Percentiles rank a stretch among this genome's conserved stretches.
Evolutionary conservation across 1,140 invertebrate genomes (phyloP).

Genomic region (Aleiodes sp.): DNA sequence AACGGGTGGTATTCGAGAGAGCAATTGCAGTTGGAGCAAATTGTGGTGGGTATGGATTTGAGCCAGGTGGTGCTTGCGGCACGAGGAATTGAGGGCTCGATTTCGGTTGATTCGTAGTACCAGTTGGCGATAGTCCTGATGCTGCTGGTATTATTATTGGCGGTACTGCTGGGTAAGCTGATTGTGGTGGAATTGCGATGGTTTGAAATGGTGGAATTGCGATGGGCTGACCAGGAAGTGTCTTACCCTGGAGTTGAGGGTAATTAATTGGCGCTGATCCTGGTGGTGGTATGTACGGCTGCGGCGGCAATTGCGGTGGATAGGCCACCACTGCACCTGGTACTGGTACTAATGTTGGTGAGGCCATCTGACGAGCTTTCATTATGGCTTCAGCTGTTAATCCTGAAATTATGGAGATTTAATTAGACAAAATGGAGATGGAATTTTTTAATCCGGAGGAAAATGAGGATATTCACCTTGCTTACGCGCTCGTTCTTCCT

Average conservation of each 20-base stretch:
- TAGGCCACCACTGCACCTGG: constrained; percentile 30
- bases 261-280: constrained; percentile 57
- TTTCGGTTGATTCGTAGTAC: background rate
- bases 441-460: constrained; percentile 14
- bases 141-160: constrained; percentile 21
- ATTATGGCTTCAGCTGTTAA: constrained; percentile 56
- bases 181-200: constrained; percentile 36
- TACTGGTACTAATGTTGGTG: constrained; percentile 31
- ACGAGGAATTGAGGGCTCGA: constrained; percentile 49
- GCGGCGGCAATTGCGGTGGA: constrained; percentile 56
- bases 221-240: constrained; percentile 39
- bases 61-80: constrained; percentile 60
- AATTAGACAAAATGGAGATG: background rate
- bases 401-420: constrained; percentile 44
- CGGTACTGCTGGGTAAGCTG: constrained; percentile 40
- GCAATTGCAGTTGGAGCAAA: constrained; percentile 43
- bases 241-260: constrained; percentile 49
- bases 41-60: constrained; percentile 62
- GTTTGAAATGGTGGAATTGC: constrained; percentile 44
- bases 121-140: constrained; percentile 19
- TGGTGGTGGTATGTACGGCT: constrained; percentile 61
- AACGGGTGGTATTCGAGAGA: constrained; percentile 34
- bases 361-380: constrained; percentile 53
- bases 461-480: constrained; percentile 52
- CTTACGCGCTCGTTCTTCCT: constrained; percentile 68